Conservation (phyloP, 2,113 vertebrate species). For the Salvelinus namaycush region DNA sequence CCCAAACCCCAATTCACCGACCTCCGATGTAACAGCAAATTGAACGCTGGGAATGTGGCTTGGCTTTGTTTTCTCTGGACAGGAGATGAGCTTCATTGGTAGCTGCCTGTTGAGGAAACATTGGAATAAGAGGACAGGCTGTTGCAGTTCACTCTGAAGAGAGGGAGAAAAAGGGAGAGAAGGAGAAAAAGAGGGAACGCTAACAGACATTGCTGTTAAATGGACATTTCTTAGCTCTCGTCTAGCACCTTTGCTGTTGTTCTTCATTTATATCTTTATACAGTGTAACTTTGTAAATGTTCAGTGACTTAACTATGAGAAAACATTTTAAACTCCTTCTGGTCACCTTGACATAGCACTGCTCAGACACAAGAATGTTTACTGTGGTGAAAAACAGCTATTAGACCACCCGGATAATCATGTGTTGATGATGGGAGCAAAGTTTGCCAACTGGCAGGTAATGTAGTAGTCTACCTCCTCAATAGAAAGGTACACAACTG, state of each 20-base stretch:
- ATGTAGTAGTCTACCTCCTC: neutral
- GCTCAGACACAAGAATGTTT: constrained; percentile 35
- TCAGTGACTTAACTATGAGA: constrained; percentile 10
- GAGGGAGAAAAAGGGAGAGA: neutral
- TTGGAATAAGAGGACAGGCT: constrained; percentile 60
- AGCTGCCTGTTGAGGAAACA: constrained; percentile 69
- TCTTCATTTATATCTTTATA: constrained; percentile 11
- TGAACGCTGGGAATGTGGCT: constrained; percentile 81
- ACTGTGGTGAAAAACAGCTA: constrained; percentile 11
- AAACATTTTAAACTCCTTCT: constrained; percentile 26
- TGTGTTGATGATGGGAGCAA: constrained; percentile 25
- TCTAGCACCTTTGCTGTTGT: neutral
- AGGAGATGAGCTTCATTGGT: constrained; percentile 82
- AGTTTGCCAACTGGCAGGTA: constrained; percentile 21
- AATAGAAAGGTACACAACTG: constrained; percentile 5
- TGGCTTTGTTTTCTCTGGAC: constrained; percentile 81
- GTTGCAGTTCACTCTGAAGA: constrained; percentile 1
- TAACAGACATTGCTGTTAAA: constrained; percentile 5
- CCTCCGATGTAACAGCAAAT: constrained; percentile 81
- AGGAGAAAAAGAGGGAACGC: neutral
- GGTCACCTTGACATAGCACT: constrained; percentile 34
- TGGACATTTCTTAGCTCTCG: neutral
- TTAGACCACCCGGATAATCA: constrained; percentile 38
- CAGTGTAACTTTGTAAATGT: constrained; percentile 11
- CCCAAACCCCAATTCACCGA: constrained; percentile 77